Percentiles rank a stretch among this genome's conserved stretches.
phyloP scores from a whole-genome alignment of 1,140 invertebrate species.

The Sycophaga agraensis region DNA sequence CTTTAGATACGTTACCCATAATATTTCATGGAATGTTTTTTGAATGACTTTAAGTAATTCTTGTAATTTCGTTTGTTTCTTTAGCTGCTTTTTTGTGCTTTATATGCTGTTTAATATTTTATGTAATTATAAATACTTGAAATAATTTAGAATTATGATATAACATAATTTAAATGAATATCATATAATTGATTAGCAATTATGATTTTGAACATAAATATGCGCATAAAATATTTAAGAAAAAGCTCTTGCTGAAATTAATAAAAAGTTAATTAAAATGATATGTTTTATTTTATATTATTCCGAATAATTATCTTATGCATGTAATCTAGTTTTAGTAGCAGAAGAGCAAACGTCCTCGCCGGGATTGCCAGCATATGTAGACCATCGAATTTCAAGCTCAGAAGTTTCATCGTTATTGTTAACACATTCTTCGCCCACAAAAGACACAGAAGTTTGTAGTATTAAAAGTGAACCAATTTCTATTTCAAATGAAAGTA shows the following conservation, averaged over 20 bases:
- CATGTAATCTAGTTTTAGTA: constrained; percentile 14
- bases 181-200: no score
- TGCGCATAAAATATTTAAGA: no score
- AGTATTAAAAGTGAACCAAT: neutral
- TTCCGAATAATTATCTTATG: neutral
- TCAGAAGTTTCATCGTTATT: neutral
- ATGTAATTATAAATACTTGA: no score
- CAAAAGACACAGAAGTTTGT: neutral
- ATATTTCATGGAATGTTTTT: neutral
- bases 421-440: neutral
- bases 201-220: no score
- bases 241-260: no score
- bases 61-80: constrained; percentile 12
- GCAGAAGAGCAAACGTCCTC: no score
- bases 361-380: neutral
- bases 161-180: no score
- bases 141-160: no score
- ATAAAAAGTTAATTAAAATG: no score
- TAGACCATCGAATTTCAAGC: neutral
- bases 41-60: neutral
- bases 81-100: constrained; percentile 15
- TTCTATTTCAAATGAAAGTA: neutral
- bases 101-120: constrained; percentile 1
- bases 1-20: no score
- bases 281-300: neutral